These are phyloP conservation scores for Melanocharis versteri DNA, from an alignment of 2,113 vertebrate species.

Conservation along the genomic window DNA sequence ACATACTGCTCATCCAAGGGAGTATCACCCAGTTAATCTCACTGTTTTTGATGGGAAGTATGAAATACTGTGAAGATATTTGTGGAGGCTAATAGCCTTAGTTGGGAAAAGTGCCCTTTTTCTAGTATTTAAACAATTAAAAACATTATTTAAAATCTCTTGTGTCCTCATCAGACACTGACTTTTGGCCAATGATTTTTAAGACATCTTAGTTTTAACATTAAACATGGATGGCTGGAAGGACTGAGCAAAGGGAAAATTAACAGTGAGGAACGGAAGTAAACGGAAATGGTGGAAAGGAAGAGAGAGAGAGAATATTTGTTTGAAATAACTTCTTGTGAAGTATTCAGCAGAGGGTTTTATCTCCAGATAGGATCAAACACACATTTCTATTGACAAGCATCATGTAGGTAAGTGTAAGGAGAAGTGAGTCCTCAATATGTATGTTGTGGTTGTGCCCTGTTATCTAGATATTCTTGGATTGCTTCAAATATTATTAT, in stretches of 20 bases:
- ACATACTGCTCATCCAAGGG: background rate
- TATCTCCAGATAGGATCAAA: background rate
- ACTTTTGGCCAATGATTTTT: background rate
- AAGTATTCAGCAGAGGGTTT: background rate
- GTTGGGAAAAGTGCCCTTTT: background rate
- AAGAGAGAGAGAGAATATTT: background rate
- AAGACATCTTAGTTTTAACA: background rate
- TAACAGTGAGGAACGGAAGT: background rate
- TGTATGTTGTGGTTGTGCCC: background rate
- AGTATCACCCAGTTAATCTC: background rate
- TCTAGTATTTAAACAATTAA: background rate
- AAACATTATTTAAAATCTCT: background rate
- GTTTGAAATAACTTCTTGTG: background rate
- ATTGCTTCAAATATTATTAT: background rate
- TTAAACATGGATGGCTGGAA: background rate
- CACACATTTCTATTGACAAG: background rate
- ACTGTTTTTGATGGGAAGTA: background rate
- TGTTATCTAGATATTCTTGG: background rate
- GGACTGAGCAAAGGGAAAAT: background rate
- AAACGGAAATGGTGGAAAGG: background rate
- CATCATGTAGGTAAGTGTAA: background rate
- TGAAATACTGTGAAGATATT: background rate
- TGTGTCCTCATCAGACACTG: background rate
- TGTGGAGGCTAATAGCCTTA: background rate
- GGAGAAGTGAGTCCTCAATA: background rate